Evolutionary conservation across 2,797 vertebrate species (phyloP), one percentile per base, ranked within the genome.

Genomic region (Cossypha dichroa): DNA sequence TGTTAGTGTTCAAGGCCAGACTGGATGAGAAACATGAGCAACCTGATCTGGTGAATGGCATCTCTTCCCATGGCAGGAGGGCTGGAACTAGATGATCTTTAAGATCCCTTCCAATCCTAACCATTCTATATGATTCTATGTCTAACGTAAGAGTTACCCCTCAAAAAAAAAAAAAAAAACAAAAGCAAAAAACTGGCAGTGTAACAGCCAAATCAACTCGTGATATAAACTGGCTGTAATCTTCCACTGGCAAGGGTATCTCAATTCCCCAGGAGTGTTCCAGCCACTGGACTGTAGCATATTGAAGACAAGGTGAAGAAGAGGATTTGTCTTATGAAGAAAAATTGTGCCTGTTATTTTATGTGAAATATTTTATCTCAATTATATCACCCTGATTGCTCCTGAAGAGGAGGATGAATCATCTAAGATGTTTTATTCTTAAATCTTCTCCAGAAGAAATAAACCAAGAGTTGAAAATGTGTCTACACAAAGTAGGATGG

Each of bases 291-390:
- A 54, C 36, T 64, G 41, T n/a, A 79, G 23, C 13, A 49, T 29
- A 40, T 60, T 78, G 41, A 72, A 68, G n/a, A 45, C 41, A 81
- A 81, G 34, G n/a, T 15, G 63, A 83, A 74, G 5, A 10, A 76
- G 15, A 80, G 25, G 31, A 72, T 95, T 89, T 80, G 10, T 19
- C 51, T 85, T 56, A 66, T 43, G 29, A 89, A 73, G 58, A 92
- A 78, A 88, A 92, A 76, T 29, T 38, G 16, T 59, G 5, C 18
- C 79, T 75, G 6, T 43, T 83, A 63, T 54, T 91, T 58, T 79
- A 54, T 55, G 46, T 70, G 68, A 66, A 55, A 36, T 51, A 83
- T 75, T 95, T 91, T 96, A 38, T 62, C 76, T 93, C 51, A 66
- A 8, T 72, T 92, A 23, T 75, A 69, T 66, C 54, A 86, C 31